Base-by-base conservation (phyloP, 1,140 invertebrate species). In the Caenorhabditis inopinata region DNA sequence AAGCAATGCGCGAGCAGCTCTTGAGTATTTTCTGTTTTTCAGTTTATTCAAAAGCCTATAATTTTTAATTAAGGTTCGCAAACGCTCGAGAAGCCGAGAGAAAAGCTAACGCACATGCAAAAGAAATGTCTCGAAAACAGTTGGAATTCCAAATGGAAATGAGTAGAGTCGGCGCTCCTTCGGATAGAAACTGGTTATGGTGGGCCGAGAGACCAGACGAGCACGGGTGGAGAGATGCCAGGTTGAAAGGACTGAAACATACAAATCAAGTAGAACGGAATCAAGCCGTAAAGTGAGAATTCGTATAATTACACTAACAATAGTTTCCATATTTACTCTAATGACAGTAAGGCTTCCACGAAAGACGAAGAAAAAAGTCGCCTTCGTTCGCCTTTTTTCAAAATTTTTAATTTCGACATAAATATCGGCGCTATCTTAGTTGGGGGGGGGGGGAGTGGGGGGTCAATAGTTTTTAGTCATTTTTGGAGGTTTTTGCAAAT, bases 81-180 rank as follows among this genome's bases (percentile, higher is more conserved):
- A 73, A 73, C 25, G 25, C 45, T 32, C 42, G 78, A 29, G 78
- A 73, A 32, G 62, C 62, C 0, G 78, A 79, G 23, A 9, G 58
- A 58, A 47, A 42, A 32, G 18, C 42, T 3, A 74, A 11, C 23
- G 46, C 42, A 25, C 79, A 80, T 27, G 79, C 29, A 5, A 74
- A 53, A 46, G 79, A 80, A 14, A 51, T 73, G 29, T 21, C 27
- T 14, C 53, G 74, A 42, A 76, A 74, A 45, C 74, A 76, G 29
- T 47, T 81, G 18, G 74, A 81, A 51, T 77, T 81, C 46, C 80
- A 81, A 58, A 80, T 80, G 68, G 79, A 80, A 46, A 80, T 80
- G 79, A 27, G 53, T 14, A 46, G 49, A 35, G 32, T 49, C n/a
- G 49, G 51, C 6, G 53, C 79, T 35, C 73, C 51, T 16, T 38